A percentile compares a stretch with the other conserved stretches of the same genome.
phyloP scores from a whole-genome alignment of 2,888 invertebrate species.

The Drosophila macrospina region DNA sequence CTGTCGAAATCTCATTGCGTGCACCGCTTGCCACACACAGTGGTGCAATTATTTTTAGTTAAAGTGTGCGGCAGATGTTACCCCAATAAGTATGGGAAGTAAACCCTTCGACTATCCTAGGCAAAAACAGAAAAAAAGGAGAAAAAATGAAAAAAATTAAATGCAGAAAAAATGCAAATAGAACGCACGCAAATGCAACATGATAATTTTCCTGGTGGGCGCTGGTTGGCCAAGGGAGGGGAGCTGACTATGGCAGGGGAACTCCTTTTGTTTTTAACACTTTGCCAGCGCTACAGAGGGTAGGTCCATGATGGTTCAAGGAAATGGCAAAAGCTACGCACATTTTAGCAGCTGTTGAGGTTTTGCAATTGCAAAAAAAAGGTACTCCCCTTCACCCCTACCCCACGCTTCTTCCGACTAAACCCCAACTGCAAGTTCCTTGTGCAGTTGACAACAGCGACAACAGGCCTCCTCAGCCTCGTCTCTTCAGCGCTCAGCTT shows the following conservation, averaged over 20 bases:
- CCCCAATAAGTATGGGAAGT: conserved; percentile 44
- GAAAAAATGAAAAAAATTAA: conserved; percentile 46
- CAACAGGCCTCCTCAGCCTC: conserved; percentile 34
- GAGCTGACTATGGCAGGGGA: conserved; percentile 27
- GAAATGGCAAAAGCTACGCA: conserved; percentile 71
- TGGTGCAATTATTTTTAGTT: conserved; percentile 66
- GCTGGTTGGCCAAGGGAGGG: conserved; percentile 43
- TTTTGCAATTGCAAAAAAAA: conserved; percentile 52
- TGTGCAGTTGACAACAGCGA: conserved; percentile 60
- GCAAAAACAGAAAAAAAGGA: conserved; percentile 33
- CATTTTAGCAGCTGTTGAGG: conserved; percentile 80
- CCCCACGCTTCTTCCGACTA: background rate
- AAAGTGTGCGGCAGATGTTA: conserved; percentile 69
- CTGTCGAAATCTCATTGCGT: conserved; percentile 69
- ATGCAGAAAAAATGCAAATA: conserved; percentile 68
- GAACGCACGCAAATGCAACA: conserved; percentile 66
- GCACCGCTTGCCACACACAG: conserved; percentile 56
- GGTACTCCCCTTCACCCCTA: conserved; percentile 2
- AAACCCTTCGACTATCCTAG: conserved; percentile 52
- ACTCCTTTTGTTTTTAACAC: conserved; percentile 80
- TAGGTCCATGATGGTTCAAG: conserved; percentile 52
- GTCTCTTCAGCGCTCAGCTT: conserved; percentile 28
- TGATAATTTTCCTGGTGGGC: conserved; percentile 68
- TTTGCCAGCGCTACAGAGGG: conserved; percentile 56
- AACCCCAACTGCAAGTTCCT: conserved; percentile 16